Evolutionary conservation across 2,113 vertebrate species (phyloP), one percentile per base, ranked within the genome.

Genomic region (Melanotaenia duboulayi): DNA sequence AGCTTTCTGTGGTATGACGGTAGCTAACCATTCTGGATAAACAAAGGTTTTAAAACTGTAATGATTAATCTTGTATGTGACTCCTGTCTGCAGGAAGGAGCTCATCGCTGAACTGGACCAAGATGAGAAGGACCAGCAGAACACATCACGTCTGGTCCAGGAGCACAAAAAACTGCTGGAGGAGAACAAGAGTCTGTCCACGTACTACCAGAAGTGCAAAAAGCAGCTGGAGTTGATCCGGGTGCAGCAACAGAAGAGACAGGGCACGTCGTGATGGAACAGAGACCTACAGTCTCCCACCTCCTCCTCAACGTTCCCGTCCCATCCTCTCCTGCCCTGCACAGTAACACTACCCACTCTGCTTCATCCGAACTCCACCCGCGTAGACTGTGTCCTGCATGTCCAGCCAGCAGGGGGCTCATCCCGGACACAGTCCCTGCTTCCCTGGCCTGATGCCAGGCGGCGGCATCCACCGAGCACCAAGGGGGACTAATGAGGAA

Each of bases 101-200:
- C 94, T 99, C 76, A 97, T 99, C 84, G 97, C 97, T 75, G 98
- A 99, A 92, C 95, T 99, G 92, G 98, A 99, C 95, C 98, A 99
- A 94, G 98, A 99, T 87, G 98, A 99, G 94, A 99, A 99, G 93
- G 98, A 99, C 94, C 98, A 99, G 95, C 98, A 99, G 94, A 99
- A 99, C 86, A 97, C 98, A 61, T 99, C 97, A 72, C 97, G 98
- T 76, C 95, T 99, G 89, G 98, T 99, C 84, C 97, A 99, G 89
- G 98, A 99, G 93, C 97, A 99, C 94, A 99, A 99, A 91, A 99
- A 99, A 92, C 95, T 99, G 77, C 94, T 98, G 91, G 98, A 99
- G 90, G 98, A 99, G 95, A 99, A 98, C 90, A 97, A 98, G 95
- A 98, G 97, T 91, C 95, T 99, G 90, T 98, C 97, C 85, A 98